Conservation (phyloP, 1,140 invertebrate genomes). For the Hycleus cichorii region DNA sequence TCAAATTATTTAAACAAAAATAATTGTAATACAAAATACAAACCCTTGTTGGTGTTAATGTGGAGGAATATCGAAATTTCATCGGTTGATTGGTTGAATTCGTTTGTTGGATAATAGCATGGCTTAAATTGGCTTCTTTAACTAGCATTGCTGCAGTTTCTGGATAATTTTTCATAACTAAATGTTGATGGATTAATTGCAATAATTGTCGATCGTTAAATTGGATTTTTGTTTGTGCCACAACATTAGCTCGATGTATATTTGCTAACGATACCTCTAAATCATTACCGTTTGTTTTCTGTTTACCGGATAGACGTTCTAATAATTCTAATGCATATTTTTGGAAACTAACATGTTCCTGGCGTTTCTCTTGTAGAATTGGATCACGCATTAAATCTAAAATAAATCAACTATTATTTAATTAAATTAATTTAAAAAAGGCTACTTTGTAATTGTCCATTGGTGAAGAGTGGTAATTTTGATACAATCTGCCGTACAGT, state of each 20-base stretch:
- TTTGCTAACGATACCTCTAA: constrained; percentile 78
- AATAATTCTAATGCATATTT: constrained; percentile 89
- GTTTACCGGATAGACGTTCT: constrained; percentile 86
- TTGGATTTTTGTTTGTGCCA: constrained; percentile 89
- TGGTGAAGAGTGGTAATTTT: constrained; percentile 91
- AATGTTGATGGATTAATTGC: constrained; percentile 86
- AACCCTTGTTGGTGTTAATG: constrained; percentile 38
- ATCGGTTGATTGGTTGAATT: constrained; percentile 43
- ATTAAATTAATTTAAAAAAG: not conserved
- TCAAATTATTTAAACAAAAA: too few relatives aligned
- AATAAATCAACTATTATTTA: constrained; percentile 26
- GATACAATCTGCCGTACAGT: constrained; percentile 92
- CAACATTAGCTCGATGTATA: constrained; percentile 84
- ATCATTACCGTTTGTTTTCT: constrained; percentile 67
- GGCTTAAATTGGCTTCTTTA: constrained; percentile 61
- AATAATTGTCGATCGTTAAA: constrained; percentile 90
- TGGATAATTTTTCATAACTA: constrained; percentile 65
- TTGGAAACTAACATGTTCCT: constrained; percentile 93
- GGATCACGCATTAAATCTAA: constrained; percentile 90
- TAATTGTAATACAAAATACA: constrained; percentile 8
- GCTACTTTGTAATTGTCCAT: constrained; percentile 81
- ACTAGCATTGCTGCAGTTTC: constrained; percentile 67
- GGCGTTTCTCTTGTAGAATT: constrained; percentile 88
- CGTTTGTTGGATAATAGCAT: constrained; percentile 34
- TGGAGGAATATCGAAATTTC: constrained; percentile 51